Percentiles rank a stretch among this genome's conserved stretches.
Conservation (phyloP, 2,113 vertebrate species). For the Rhabdornis inornatus region DNA sequence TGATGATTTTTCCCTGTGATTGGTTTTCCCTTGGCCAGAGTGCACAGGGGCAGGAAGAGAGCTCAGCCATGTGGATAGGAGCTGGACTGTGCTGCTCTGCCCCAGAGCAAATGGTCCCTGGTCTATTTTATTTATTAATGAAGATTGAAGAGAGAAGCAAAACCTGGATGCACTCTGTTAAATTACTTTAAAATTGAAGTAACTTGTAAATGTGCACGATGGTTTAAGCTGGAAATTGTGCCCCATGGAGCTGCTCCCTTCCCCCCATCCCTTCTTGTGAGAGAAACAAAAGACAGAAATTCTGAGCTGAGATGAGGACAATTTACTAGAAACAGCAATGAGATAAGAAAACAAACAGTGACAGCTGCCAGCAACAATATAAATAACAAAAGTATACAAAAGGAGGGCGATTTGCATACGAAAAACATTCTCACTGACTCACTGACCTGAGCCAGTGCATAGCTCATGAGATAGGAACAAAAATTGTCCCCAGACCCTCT, state of each 20-base stretch:
- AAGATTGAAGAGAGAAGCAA: not conserved
- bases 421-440: not conserved
- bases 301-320: not conserved
- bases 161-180: not conserved
- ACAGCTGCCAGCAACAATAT: not conserved
- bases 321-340: not conserved
- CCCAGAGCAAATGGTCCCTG: not conserved
- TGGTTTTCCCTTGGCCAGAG: not conserved
- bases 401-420: not conserved
- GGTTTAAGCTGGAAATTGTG: not conserved
- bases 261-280: not conserved
- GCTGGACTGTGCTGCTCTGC: not conserved
- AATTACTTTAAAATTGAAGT: not conserved
- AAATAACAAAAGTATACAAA: not conserved
- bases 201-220: not conserved
- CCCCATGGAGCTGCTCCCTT: rapidly evolving
- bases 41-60: not conserved
- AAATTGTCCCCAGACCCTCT: not conserved
- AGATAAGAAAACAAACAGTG: not conserved
- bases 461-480: not conserved
- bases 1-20: not conserved
- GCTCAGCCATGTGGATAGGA: not conserved
- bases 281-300: not conserved
- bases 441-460: not conserved
- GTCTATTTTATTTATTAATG: not conserved